Percentiles rank a stretch among this genome's conserved stretches.
Conservation (phyloP, 2,113 vertebrate species). For the Amphiprion percula region DNA sequence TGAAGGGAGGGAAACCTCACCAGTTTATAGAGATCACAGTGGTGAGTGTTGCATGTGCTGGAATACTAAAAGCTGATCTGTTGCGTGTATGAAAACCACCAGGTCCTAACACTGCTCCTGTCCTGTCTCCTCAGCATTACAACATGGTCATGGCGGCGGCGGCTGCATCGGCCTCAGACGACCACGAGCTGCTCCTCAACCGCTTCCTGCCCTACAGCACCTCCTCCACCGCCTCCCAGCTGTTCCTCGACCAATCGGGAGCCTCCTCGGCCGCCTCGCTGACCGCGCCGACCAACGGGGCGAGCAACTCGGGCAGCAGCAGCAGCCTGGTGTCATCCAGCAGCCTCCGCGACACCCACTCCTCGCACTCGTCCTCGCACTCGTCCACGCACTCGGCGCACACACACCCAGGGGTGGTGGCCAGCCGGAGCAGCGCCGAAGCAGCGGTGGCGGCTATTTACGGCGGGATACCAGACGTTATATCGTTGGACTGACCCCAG, state of each 20-base stretch:
- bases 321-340: slow-evolving; percentile 93
- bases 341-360: slow-evolving; percentile 91
- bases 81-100: too few species aligned
- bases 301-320: slow-evolving; percentile 90
- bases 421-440: slow-evolving; percentile 85
- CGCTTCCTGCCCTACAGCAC: slow-evolving; percentile 94
- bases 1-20: too few species aligned
- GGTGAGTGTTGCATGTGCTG: too few species aligned
- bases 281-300: slow-evolving; percentile 86
- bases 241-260: slow-evolving; percentile 95
- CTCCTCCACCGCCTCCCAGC: slow-evolving; percentile 88
- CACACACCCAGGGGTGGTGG: slow-evolving; percentile 73
- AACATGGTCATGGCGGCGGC: slow-evolving; percentile 96
- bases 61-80: too few species aligned
- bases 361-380: slow-evolving; percentile 82
- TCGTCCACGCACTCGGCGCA: slow-evolving; percentile 82
- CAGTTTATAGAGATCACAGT: too few species aligned
- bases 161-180: slow-evolving; percentile 92
- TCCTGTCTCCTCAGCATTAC: slow-evolving; percentile 88
- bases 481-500: slow-evolving; percentile 93
- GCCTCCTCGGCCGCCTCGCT: slow-evolving; percentile 86
- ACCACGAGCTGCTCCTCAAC: slow-evolving; percentile 93
- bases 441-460: slow-evolving; percentile 90
- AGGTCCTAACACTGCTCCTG: background rate
- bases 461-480: slow-evolving; percentile 96